phyloP scores from a whole-genome alignment of 2,888 invertebrate species.

The Chymomyza caudatula region DNA sequence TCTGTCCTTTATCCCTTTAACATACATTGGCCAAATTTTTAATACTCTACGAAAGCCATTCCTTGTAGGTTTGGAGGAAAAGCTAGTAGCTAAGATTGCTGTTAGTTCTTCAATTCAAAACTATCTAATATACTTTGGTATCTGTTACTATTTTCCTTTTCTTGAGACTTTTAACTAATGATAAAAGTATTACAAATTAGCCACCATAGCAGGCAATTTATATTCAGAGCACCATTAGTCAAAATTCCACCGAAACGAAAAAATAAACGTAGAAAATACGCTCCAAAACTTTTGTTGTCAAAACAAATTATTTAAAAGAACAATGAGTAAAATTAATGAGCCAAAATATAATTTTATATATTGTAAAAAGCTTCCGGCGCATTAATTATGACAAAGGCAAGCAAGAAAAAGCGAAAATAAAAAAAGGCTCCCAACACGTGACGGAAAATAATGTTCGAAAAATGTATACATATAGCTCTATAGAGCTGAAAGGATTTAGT shows the following conservation, averaged over 20 bases:
- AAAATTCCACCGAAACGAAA: slow-evolving; percentile 10
- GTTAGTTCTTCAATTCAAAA: too few relatives aligned
- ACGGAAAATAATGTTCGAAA: neutral
- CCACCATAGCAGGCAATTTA: slow-evolving; percentile 41
- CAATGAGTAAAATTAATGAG: slow-evolving; percentile 72
- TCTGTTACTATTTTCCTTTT: slow-evolving; percentile 32
- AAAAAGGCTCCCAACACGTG: slow-evolving; percentile 10
- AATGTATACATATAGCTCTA: too few relatives aligned
- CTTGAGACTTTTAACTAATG: slow-evolving; percentile 42
- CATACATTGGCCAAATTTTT: too few relatives aligned
- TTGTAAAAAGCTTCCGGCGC: slow-evolving; percentile 67
- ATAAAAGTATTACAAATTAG: slow-evolving; percentile 20
- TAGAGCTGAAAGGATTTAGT: neutral
- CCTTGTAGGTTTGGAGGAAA: too few relatives aligned
- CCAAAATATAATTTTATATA: slow-evolving; percentile 67
- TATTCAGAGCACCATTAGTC: slow-evolving; percentile 23
- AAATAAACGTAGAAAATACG: slow-evolving; percentile 39
- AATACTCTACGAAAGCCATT: too few relatives aligned
- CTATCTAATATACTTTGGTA: neutral
- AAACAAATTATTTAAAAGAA: slow-evolving; percentile 54
- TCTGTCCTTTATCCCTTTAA: too few relatives aligned
- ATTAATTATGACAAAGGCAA: slow-evolving; percentile 50
- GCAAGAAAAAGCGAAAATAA: slow-evolving; percentile 12
- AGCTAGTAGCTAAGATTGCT: too few relatives aligned
- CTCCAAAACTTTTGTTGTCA: slow-evolving; percentile 45